Evolutionary conservation across 2,797 vertebrate species (phyloP).

Genomic region (Spinibarbus caldwelli): DNA sequence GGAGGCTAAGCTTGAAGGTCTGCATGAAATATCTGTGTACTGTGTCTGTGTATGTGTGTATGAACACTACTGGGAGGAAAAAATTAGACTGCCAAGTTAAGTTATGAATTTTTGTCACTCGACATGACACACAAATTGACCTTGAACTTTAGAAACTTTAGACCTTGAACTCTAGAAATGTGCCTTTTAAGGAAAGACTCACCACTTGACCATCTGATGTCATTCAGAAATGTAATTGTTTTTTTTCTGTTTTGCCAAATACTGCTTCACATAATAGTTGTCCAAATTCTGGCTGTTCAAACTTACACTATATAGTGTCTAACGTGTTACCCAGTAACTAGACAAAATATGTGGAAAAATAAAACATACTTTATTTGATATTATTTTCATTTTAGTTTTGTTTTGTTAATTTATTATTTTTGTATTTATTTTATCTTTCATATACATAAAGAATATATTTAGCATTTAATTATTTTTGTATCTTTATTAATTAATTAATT

Average conservation of each 20-base stretch:
- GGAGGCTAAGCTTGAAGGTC: conserved; percentile 14
- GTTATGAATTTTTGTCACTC: neutral
- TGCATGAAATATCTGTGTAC: conserved; percentile 31
- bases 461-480: too few species aligned
- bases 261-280: neutral
- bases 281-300: neutral
- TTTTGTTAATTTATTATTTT: neutral
- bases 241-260: neutral
- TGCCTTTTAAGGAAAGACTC: neutral
- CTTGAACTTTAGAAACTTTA: conserved; percentile 21
- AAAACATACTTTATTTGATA: neutral
- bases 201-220: conserved; percentile 28
- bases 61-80: neutral
- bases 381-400: neutral
- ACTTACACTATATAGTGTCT: neutral
- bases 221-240: neutral
- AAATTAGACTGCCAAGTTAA: neutral
- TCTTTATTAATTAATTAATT: too few species aligned
- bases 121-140: neutral
- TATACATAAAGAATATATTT: neutral
- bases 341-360: neutral
- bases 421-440: neutral
- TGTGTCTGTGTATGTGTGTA: conserved; percentile 32
- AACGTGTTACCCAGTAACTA: neutral
- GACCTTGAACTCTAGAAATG: too few species aligned